Percentiles rank a stretch among this genome's conserved stretches.
These are phyloP conservation scores for Brachionus sp. DNA, from an alignment of 1,140 invertebrate species.

Conservation along the genomic window DNA sequence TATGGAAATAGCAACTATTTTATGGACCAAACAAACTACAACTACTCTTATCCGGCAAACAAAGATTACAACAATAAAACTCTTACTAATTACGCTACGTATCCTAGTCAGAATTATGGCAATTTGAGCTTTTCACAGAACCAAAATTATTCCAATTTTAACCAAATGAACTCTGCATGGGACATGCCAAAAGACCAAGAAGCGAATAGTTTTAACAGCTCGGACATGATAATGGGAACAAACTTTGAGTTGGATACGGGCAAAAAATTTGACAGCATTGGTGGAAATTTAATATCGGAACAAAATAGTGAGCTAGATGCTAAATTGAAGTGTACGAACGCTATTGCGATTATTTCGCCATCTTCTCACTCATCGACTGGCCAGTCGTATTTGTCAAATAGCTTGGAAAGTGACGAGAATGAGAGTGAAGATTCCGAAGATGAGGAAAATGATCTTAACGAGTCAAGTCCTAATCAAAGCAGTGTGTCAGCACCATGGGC, in stretches of 20 bases:
- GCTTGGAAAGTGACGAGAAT: not conserved
- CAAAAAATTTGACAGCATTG: not conserved
- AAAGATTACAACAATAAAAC: not conserved
- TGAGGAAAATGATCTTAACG: not conserved
- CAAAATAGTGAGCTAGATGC: not conserved
- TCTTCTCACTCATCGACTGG: slow-evolving; percentile 20
- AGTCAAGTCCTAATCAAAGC: slow-evolving; percentile 6
- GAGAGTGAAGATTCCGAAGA: slow-evolving; percentile 15
- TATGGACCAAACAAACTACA: slow-evolving; percentile 12
- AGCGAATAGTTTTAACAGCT: not conserved
- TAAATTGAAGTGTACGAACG: not conserved
- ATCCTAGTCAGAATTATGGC: not conserved
- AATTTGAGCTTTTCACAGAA: not conserved
- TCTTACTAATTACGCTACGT: not conserved
- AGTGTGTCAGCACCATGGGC: slow-evolving; percentile 5
- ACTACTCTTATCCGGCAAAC: not conserved
- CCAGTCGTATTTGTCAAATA: slow-evolving; percentile 17
- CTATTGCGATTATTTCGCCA: not conserved
- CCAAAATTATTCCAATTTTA: not conserved
- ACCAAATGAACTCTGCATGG: not conserved
- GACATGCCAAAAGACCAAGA: not conserved
- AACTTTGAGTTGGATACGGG: not conserved
- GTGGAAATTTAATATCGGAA: not conserved
- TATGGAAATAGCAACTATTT: not conserved
- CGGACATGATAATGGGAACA: not conserved